Percentiles rank a stretch among this genome's conserved stretches.
phyloP scores from a whole-genome alignment of 2,797 vertebrate genomes.

The Melanotaenia pygmaea region DNA sequence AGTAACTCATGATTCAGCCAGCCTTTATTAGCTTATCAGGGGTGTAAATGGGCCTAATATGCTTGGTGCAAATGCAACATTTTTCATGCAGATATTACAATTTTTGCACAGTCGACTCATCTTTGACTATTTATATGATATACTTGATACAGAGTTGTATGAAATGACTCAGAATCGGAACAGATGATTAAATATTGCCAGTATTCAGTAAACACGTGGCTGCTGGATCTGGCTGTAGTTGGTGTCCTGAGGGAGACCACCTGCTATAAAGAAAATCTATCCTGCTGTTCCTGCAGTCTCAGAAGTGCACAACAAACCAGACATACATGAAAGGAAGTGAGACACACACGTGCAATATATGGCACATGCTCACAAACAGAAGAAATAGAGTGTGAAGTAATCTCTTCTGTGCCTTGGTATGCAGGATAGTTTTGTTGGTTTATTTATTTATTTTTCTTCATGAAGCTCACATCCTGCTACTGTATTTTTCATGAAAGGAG shows the following conservation, averaged over 20 bases:
- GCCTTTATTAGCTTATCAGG: slow-evolving; percentile 71
- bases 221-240: background rate
- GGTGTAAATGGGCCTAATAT: slow-evolving; percentile 62
- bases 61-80: slow-evolving; percentile 31
- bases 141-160: slow-evolving; percentile 9
- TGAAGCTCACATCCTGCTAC: background rate
- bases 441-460: slow-evolving; percentile 20
- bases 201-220: background rate
- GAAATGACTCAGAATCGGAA: background rate
- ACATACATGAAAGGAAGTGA: slow-evolving; percentile 31
- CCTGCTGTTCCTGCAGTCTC: slow-evolving; percentile 33
- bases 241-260: background rate
- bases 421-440: slow-evolving; percentile 32
- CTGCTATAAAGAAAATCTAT: slow-evolving; percentile 6
- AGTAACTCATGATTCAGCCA: slow-evolving; percentile 73
- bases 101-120: slow-evolving; percentile 34
- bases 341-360: slow-evolving; percentile 14
- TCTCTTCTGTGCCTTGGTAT: slow-evolving; percentile 42
- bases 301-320: slow-evolving; percentile 31
- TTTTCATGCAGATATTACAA: slow-evolving; percentile 31
- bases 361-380: slow-evolving; percentile 30
- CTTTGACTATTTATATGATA: slow-evolving; percentile 6
- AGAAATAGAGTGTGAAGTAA: slow-evolving; percentile 69
- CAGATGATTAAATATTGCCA: background rate
- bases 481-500: slow-evolving; percentile 2